Evolutionary conservation across 1,140 invertebrate genomes (phyloP).

Genomic region (Eurosta solidaginis): DNA sequence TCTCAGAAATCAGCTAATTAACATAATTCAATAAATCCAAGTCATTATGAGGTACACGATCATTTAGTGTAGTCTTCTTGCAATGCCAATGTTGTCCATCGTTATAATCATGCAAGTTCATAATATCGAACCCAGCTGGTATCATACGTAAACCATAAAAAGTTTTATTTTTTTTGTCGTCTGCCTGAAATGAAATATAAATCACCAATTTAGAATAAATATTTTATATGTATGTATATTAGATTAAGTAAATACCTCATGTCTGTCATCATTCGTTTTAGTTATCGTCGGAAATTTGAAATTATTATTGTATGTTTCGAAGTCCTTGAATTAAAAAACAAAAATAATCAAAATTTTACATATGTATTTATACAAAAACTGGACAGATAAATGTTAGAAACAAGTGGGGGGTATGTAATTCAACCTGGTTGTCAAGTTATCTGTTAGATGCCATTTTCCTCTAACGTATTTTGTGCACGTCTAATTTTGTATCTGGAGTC

Average conservation of each 20-base stretch:
- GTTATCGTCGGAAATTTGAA: background rate
- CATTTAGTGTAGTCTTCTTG: background rate
- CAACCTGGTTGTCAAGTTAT: too few species aligned
- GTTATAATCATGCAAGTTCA: constrained; percentile 1
- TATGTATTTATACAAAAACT: background rate
- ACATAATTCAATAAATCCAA: background rate
- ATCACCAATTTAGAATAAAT: background rate
- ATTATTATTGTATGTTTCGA: background rate
- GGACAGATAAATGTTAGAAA: too few species aligned
- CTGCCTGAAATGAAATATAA: too few species aligned
- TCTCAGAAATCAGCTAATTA: too few species aligned
- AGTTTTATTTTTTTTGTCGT: background rate
- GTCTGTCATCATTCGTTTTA: background rate
- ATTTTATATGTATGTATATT: background rate
- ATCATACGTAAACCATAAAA: constrained; percentile 1
- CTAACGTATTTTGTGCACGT: too few species aligned
- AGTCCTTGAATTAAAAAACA: background rate
- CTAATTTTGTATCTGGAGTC: too few species aligned
- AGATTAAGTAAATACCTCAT: background rate
- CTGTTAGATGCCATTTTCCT: too few species aligned
- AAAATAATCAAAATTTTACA: too few species aligned
- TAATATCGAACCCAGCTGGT: background rate
- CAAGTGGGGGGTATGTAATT: too few species aligned
- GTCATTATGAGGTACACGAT: background rate
- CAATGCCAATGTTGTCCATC: background rate